Conservation (phyloP, 2,888 invertebrate species). For the Monopis laevigella region DNA sequence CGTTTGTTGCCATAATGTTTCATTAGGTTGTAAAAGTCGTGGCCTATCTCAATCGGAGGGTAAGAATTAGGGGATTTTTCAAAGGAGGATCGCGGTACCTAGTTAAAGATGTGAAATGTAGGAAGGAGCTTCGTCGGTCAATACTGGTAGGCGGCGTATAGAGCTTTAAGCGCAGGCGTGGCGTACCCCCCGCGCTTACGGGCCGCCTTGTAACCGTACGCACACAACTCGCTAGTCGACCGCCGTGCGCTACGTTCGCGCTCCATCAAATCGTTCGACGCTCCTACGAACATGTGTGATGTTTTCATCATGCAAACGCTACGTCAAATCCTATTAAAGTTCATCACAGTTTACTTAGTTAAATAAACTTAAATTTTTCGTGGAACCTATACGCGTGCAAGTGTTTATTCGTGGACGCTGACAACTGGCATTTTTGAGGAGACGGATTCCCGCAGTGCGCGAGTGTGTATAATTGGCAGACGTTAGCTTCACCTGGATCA, state of each 20-base stretch:
- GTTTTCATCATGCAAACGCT: constrained; percentile 45
- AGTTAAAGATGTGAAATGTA: constrained; percentile 65
- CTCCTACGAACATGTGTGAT: constrained; percentile 56
- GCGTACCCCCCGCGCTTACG: constrained; percentile 30
- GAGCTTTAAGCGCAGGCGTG: constrained; percentile 55
- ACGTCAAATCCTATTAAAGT: constrained; percentile 37
- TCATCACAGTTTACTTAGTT: no score
- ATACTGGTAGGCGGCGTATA: constrained; percentile 61
- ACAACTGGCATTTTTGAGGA: constrained; percentile 65
- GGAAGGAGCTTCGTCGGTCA: constrained; percentile 66
- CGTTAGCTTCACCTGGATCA: constrained; percentile 40
- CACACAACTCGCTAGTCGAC: constrained; percentile 62
- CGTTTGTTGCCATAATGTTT: no score
- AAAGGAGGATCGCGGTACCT: constrained; percentile 58
- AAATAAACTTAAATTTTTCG: no score
- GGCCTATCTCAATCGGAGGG: constrained; percentile 50
- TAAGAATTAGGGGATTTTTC: constrained; percentile 58
- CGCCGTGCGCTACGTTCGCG: constrained; percentile 61
- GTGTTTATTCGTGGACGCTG: constrained; percentile 57
- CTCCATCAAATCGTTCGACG: constrained; percentile 38
- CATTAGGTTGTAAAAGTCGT: constrained; percentile 26
- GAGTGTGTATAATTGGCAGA: constrained; percentile 64
- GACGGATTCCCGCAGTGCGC: constrained; percentile 62
- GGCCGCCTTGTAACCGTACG: constrained; percentile 37
- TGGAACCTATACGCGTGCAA: no score